These are phyloP conservation scores for Conomelus anceps DNA, from an alignment of 2,888 invertebrate genomes.

Conservation along the genomic window DNA sequence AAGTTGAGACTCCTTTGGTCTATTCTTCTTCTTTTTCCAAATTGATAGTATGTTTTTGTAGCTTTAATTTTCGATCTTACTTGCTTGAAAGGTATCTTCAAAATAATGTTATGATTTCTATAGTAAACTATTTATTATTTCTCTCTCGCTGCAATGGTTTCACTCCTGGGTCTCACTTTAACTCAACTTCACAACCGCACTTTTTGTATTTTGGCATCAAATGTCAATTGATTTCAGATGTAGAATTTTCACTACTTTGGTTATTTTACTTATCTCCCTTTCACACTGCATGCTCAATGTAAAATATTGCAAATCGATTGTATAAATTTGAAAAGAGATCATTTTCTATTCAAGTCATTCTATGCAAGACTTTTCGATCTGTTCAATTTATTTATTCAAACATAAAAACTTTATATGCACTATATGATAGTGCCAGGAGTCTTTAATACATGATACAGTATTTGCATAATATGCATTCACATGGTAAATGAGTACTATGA, in stretches of 20 bases:
- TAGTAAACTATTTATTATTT: background rate
- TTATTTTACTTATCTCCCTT: background rate
- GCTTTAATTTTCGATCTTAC: background rate
- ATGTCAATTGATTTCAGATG: background rate
- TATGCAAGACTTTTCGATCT: too few species aligned
- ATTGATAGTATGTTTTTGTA: background rate
- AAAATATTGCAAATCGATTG: background rate
- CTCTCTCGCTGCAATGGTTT: background rate
- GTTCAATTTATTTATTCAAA: too few species aligned
- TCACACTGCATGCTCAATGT: background rate
- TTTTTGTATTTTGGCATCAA: background rate
- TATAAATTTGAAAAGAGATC: background rate
- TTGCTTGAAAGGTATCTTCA: background rate
- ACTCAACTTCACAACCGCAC: too few species aligned
- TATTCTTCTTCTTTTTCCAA: background rate
- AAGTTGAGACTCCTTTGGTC: too few species aligned
- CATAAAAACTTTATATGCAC: too few species aligned
- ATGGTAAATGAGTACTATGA: too few species aligned
- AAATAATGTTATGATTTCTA: background rate
- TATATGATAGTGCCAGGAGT: too few species aligned
- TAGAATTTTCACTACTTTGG: background rate
- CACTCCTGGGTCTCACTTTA: background rate
- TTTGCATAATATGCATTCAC: too few species aligned
- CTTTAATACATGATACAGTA: too few species aligned
- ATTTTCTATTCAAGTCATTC: background rate